Conservation (phyloP, 2,113 vertebrate genomes). For the Sardina pilchardus region DNA sequence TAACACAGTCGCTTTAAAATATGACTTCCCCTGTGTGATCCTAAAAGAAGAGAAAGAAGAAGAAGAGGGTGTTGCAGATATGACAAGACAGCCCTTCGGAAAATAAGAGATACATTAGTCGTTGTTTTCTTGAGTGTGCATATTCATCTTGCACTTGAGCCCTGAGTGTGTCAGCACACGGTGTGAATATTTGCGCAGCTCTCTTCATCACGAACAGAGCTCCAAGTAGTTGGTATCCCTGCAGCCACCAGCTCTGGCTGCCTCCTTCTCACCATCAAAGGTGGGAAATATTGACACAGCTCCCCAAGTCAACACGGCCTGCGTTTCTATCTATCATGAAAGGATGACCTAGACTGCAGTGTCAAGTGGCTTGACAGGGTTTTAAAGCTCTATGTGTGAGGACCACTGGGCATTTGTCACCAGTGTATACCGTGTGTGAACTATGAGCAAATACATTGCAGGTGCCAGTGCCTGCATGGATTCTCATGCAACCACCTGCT, state of each 20-base stretch:
- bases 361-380: conserved; percentile 1
- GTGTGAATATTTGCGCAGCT: background rate
- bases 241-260: background rate
- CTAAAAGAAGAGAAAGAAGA: background rate
- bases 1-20: background rate
- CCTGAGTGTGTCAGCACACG: background rate
- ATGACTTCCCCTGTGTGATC: background rate
- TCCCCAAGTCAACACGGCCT: background rate
- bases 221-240: background rate
- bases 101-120: background rate
- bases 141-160: background rate
- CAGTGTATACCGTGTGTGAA: background rate
- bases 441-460: background rate
- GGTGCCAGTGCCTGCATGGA: background rate
- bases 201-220: background rate
- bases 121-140: background rate
- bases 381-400: background rate
- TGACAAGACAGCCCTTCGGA: background rate
- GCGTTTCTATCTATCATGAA: background rate
- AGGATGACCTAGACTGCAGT: background rate
- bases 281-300: conserved; percentile 16
- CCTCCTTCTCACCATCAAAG: background rate
- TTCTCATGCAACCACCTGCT: background rate
- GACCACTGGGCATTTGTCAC: background rate
- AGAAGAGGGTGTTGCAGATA: background rate